Percentiles rank a stretch among this genome's conserved stretches.
Evolutionary conservation across 2,888 invertebrate species (phyloP).

Genomic region (Phalera bucephala): DNA sequence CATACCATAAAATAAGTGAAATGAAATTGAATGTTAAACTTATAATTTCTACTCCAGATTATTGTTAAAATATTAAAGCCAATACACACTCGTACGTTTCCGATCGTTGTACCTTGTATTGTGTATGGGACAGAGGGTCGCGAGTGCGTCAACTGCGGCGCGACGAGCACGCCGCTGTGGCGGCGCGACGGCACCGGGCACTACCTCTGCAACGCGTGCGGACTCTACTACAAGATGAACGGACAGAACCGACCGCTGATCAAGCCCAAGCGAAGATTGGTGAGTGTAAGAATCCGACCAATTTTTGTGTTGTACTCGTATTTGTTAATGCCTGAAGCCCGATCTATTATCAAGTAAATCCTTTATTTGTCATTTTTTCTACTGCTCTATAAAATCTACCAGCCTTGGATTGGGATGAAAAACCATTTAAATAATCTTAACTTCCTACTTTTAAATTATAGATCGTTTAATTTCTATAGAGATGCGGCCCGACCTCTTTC

Average conservation of each 20-base stretch:
- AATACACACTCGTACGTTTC: not conserved
- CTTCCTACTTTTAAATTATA: too few relatives aligned
- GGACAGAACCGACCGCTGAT: constrained; percentile 99
- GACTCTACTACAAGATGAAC: constrained; percentile 99
- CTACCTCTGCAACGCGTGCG: constrained; percentile 99
- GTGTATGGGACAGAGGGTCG: constrained; percentile 89
- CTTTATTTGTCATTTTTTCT: too few relatives aligned
- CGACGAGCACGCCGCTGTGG: constrained; percentile 98
- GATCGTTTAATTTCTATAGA: too few relatives aligned
- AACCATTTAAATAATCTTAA: too few relatives aligned
- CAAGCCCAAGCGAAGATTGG: constrained; percentile 99
- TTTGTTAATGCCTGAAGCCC: too few relatives aligned
- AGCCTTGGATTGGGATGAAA: too few relatives aligned
- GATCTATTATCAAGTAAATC: too few relatives aligned
- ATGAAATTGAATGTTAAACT: too few relatives aligned
- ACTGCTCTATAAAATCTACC: too few relatives aligned
- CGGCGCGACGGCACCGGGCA: constrained; percentile 98
- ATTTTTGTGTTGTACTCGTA: constrained; percentile 53
- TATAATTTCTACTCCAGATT: too few relatives aligned
- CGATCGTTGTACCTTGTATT: constrained; percentile 5
- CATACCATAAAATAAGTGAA: too few relatives aligned
- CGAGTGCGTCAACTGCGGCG: constrained; percentile 99
- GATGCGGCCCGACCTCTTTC: too few relatives aligned
- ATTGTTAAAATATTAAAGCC: not conserved
- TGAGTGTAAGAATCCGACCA: constrained; percentile 90